A percentile compares a stretch with the other conserved stretches of the same genome.
These are phyloP conservation scores for Mirounga angustirostris DNA, from an alignment of 2,113 vertebrate genomes.

Conservation along the genomic window DNA sequence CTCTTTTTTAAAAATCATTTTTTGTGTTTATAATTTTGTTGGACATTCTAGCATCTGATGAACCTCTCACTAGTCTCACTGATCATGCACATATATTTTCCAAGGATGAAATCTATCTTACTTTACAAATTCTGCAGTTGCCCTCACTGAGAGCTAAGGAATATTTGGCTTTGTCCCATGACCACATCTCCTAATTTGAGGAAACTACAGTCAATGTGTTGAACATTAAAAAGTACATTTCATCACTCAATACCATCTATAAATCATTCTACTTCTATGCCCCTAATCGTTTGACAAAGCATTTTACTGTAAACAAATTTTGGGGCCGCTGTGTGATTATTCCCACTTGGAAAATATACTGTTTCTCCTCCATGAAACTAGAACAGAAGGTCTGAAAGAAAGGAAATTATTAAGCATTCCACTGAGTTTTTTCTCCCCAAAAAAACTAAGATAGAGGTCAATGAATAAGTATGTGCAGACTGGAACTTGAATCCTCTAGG, in stretches of 20 bases:
- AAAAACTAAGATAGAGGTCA: slow-evolving; percentile 94
- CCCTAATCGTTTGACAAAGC: slow-evolving; percentile 79
- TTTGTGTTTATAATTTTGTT: slow-evolving; percentile 6
- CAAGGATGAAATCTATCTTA: slow-evolving; percentile 75
- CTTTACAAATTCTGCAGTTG: slow-evolving; percentile 41
- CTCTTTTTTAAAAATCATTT: not conserved
- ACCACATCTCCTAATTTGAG: slow-evolving; percentile 54
- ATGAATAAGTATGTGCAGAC: slow-evolving; percentile 93
- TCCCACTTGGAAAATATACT: slow-evolving; percentile 83
- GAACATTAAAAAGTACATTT: slow-evolving; percentile 79
- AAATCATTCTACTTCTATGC: slow-evolving; percentile 77
- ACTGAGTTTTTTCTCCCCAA: slow-evolving; percentile 84
- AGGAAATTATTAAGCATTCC: slow-evolving; percentile 92
- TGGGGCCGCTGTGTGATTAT: slow-evolving; percentile 78
- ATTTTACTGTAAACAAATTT: slow-evolving; percentile 87
- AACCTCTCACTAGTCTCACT: not conserved
- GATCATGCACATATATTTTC: slow-evolving; percentile 54
- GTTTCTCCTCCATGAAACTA: slow-evolving; percentile 83
- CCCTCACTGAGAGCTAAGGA: slow-evolving; percentile 28
- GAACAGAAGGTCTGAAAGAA: slow-evolving; percentile 88
- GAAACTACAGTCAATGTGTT: slow-evolving; percentile 80
- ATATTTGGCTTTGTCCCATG: slow-evolving; percentile 7
- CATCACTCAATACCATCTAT: slow-evolving; percentile 67
- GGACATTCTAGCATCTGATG: not conserved
- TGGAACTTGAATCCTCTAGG: slow-evolving; percentile 97